phyloP scores from a whole-genome alignment of 2,797 vertebrate species.

The Alcedo atthis region DNA sequence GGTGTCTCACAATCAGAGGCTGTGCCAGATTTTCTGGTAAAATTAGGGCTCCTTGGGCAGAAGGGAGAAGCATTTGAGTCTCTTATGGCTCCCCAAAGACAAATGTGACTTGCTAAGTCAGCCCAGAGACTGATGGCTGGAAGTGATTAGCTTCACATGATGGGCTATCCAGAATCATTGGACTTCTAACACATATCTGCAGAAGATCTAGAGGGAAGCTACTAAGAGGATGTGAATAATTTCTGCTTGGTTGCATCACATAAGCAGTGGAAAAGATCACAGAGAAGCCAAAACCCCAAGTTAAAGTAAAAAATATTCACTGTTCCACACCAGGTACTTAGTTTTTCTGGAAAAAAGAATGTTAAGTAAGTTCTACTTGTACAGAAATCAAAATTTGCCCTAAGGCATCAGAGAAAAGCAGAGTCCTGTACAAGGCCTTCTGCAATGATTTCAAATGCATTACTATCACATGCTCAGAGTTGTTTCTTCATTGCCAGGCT shows the following conservation, averaged over 20 bases:
- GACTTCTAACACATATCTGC: not conserved
- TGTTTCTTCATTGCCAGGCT: not conserved
- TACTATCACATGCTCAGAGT: not conserved
- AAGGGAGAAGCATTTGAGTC: not conserved
- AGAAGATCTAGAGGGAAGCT: not conserved
- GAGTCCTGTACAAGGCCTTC: not conserved
- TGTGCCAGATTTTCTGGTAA: not conserved
- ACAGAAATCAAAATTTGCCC: not conserved
- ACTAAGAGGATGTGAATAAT: not conserved
- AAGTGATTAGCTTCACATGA: not conserved
- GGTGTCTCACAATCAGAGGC: not conserved
- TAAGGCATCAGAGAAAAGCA: not conserved
- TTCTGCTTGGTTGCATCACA: not conserved
- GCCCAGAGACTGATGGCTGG: not conserved
- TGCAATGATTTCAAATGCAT: not conserved
- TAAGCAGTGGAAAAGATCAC: not conserved
- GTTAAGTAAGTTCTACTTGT: not conserved
- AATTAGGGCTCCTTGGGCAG: not conserved
- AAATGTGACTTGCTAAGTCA: rapidly evolving
- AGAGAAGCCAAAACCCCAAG: not conserved
- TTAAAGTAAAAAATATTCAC: not conserved
- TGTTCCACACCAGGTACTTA: not conserved
- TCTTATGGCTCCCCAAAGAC: not conserved
- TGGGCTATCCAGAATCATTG: not conserved
- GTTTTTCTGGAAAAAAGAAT: not conserved